Evolutionary conservation across 2,888 invertebrate genomes (phyloP).

Genomic region (Buathra laborator): DNA sequence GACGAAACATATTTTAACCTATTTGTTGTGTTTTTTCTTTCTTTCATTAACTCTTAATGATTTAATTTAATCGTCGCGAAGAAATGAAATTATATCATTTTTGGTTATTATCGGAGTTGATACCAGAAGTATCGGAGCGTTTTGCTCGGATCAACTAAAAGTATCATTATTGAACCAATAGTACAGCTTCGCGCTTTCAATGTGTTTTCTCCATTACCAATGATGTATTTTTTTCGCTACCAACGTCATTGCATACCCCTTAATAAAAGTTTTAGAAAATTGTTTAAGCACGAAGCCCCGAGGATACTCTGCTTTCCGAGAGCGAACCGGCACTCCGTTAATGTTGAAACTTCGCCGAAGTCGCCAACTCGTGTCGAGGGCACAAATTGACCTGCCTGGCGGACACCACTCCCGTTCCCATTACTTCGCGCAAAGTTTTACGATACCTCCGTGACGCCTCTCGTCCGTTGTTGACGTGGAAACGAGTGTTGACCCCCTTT

Average conservation of each 20-base stretch:
- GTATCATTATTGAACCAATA: too few relatives aligned
- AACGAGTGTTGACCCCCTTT: conserved; percentile 33
- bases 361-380: not conserved
- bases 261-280: not conserved
- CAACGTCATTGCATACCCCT: not conserved
- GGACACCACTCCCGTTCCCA: conserved; percentile 14
- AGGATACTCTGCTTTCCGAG: not conserved
- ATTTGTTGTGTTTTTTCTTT: too few relatives aligned
- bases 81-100: too few relatives aligned
- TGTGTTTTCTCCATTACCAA: not conserved
- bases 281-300: not conserved
- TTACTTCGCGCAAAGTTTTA: conserved; percentile 53
- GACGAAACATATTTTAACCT: too few relatives aligned
- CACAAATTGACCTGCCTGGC: conserved; percentile 51
- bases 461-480: conserved; percentile 36
- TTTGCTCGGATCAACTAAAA: not conserved
- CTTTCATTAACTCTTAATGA: too few relatives aligned
- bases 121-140: too few relatives aligned
- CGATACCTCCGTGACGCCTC: conserved; percentile 48
- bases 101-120: too few relatives aligned
- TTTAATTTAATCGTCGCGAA: too few relatives aligned
- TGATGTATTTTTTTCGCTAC: not conserved
- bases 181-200: too few relatives aligned
- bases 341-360: not conserved
- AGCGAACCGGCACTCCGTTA: not conserved